Evolutionary conservation across 2,113 vertebrate genomes (phyloP).

Genomic region (Sebastes schlegelii): DNA sequence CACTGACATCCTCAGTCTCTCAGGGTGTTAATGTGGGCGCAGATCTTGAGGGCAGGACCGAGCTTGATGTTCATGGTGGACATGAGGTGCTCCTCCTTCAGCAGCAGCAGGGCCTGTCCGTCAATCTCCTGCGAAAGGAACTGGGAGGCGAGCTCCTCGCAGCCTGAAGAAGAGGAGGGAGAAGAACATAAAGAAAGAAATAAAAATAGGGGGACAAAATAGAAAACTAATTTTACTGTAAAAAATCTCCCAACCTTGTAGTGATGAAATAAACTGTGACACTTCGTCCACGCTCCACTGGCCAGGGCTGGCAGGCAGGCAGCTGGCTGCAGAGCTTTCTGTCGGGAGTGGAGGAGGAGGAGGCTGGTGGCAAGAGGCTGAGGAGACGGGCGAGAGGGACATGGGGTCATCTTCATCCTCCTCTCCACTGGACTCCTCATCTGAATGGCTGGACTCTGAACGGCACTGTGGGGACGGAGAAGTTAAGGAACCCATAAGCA

Average conservation of each 20-base stretch:
- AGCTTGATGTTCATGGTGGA: conserved; percentile 99
- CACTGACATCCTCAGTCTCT: conserved; percentile 86
- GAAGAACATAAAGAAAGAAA: neutral
- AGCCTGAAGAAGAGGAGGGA: conserved; percentile 81
- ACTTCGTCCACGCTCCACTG: conserved; percentile 97
- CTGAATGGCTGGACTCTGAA: conserved; percentile 94
- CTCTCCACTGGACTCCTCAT: conserved; percentile 94
- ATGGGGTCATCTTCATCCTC: conserved; percentile 87
- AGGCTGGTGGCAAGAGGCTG: conserved; percentile 85
- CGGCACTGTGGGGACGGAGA: conserved; percentile 81
- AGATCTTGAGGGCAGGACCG: conserved; percentile 98
- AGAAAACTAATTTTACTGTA: neutral
- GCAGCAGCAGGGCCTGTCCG: conserved; percentile 95
- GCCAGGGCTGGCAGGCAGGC: conserved; percentile 88
- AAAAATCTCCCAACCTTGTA: conserved; percentile 88
- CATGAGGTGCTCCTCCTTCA: conserved; percentile 99
- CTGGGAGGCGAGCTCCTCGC: conserved; percentile 93
- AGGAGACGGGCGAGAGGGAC: conserved; percentile 92
- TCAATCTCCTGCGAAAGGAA: conserved; percentile 98
- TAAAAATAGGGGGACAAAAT: neutral
- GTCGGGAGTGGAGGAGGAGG: conserved; percentile 84
- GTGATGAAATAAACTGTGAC: conserved; percentile 93
- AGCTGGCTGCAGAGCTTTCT: conserved; percentile 83
- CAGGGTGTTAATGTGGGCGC: conserved; percentile 95
- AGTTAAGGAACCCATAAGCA: neutral